Conservation (phyloP, 2,113 vertebrate species). For the Pachyramphus minor region DNA sequence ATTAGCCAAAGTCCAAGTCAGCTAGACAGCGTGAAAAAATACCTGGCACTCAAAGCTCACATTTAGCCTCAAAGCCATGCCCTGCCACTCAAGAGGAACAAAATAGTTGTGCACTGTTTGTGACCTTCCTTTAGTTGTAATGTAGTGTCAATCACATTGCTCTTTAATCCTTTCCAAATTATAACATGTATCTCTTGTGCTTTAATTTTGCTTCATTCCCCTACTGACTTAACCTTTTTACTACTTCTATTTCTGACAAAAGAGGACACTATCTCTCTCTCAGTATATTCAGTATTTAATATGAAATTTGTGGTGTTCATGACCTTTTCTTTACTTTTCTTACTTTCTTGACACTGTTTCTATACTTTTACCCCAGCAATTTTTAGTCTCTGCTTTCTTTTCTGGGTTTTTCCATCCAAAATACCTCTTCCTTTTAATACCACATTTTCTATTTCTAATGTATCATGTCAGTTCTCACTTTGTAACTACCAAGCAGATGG, state of each 20-base stretch:
- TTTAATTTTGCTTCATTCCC: neutral
- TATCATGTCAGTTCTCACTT: neutral
- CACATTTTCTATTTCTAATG: neutral
- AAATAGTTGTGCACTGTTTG: conserved; percentile 1
- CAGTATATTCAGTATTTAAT: neutral
- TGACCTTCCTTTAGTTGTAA: conserved; percentile 36
- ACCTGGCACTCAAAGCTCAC: neutral
- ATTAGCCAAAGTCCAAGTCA: neutral
- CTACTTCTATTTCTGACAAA: neutral
- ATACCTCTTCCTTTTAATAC: neutral
- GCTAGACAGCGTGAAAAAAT: neutral
- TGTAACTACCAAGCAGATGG: neutral
- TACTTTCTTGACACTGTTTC: neutral
- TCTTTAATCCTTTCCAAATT: conserved; percentile 34
- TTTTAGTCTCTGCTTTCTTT: neutral
- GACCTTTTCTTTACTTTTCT: neutral
- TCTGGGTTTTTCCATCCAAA: neutral
- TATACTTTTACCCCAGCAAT: neutral
- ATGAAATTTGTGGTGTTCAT: neutral
- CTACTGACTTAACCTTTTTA: neutral
- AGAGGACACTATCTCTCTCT: neutral
- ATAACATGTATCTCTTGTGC: neutral
- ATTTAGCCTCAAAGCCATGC: conserved; percentile 12
- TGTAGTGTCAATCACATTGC: neutral
- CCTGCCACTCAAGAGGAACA: conserved; percentile 11